Base-by-base conservation (phyloP, 2,113 vertebrate genomes). In the Sapayoa aenigma region DNA sequence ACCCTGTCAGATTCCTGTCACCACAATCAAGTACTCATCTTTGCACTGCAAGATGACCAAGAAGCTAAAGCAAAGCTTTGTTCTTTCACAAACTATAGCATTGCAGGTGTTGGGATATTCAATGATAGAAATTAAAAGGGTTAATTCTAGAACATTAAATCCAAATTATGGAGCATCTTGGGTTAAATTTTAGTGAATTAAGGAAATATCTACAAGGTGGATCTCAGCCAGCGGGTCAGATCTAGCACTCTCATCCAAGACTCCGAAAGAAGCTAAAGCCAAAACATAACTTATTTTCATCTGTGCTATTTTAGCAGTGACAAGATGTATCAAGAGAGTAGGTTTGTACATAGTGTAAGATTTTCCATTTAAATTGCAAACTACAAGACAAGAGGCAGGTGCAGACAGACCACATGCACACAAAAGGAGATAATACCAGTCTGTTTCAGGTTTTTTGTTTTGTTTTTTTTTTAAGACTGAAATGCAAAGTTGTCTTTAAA, bases 251-350 rank as follows among this genome's bases (percentile, higher is more conserved):
- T 17, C 30, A 93, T 95, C 93, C 94, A 96, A 93, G 84, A 55
- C 53, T 87, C 39, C 55, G 85, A 89, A 89, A 90, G 65, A 86
- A 89, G 46, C 85, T 75, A 95, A 93, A 90, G 93, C 95, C 90
- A 89, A 87, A 91, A 46, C 16, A 5, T 87, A 97, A 93, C 75
- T 95, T 90, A 66, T 78, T 97, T 96, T 96, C 86, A 89, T 95
- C 94, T 81, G 83, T 46, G 83, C 94, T 97, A 95, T 97, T 97
- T 97, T 97, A 94, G 86, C 81, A 21, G 89, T 75, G 91, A 94
- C 5, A 67, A 97, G 93, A 96, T 75, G 76, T 52, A 90, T 89
- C 94, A 93, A 90, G 83, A 5, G 22, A 90, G 68, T 59, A 84
- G 72, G 60, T 84, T 87, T 0, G 1, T 2, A 9, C 73, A 56